Evolutionary conservation across 2,888 invertebrate genomes (phyloP), one percentile per base, ranked within the genome.

Genomic region (Leucozona laternaria): DNA sequence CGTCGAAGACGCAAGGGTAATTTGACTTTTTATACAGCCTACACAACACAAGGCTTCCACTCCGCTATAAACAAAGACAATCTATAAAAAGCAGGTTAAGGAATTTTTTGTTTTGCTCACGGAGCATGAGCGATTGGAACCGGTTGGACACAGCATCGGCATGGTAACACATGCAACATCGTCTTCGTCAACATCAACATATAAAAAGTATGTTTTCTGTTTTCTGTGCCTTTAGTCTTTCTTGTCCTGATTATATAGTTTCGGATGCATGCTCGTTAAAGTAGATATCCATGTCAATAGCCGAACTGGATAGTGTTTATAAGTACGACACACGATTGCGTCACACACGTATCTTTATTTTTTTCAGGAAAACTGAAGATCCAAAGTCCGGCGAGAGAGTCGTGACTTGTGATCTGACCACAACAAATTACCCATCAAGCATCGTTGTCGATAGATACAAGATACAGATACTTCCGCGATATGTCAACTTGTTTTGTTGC

Each of bases 391-490:
- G n/a, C n/a, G 20, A 58, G 78, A 60, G 50, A 58, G 48, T 64
- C 57, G 15, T 64, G 7, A 53, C 7, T 53, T 40, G 43, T 40
- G 17, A 50, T 13, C 15, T 45, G 58, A 78, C 72, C 79, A 55
- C 68, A 72, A 66, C 58, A 58, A 68, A 77, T 62, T 60, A 43
- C 34, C 34, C 17, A n/a, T n/a, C n/a, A 40, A 22, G 48, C 31
- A 48, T 66, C 28, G 4, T 20, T 66, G 31, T 20, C 68, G 4
- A 31, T 40, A 34, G 58, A 50, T 62, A 68, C 60, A 55, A 77
- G 31, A 66, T 70, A 53, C 66, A 72, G 58, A 72, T 48, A 72
- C 76, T 80, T 85, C 77, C 84, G 84, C 71, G 66, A 50, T 77
- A 37, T 60, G 60, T 77, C 70, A 76, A 66, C 66, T 76, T 66